Evolutionary conservation across 1,140 invertebrate genomes (phyloP), one percentile per base, ranked within the genome.

Genomic region (Onthophagus taurus): DNA sequence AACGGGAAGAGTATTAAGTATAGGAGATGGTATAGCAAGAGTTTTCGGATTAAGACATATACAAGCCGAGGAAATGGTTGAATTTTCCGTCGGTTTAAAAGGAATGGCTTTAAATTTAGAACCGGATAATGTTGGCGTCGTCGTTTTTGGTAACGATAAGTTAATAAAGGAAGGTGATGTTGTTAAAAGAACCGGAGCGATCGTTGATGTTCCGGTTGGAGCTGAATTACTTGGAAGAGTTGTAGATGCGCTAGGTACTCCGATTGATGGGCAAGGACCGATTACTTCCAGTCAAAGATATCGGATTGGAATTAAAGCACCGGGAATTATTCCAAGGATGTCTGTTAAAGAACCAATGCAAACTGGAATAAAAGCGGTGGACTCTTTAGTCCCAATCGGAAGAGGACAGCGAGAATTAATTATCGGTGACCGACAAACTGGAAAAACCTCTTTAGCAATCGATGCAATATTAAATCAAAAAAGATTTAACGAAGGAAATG

Each of bases 61-160:
- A 68, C 97, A 99, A 72, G 97, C 96, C 49, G 97, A 99, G 74
- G 97, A 99, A 83, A 99, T 99, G 97, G 97, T 99, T 74, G 96
- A 99, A 80, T 99, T 99, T 71, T 97, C 95, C 53, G 96, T 93
- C 47, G 97, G 97, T 38, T 75, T 99, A n/a, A 97, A 92, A 87
- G 96, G 97, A 72, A 99, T 99, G 97, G 96, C 97, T 55, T 80
- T 99, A 65, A 99, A 99, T 72, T 97, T 99, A 84, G 97, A 99
- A 69, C 85, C 94, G 51, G 97, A 99, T 75, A 99, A 99, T 66
- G 97, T 99, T 48, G 97, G 97, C 88, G 94, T 99, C 72, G 97
- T 99, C 67, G 96, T 99, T 42, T 99, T 99, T 69, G 97, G 97
- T 92, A 99, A 99, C 69, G 97, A 99, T 70, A 98, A 93, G 69